phyloP scores from a whole-genome alignment of 2,888 invertebrate species.

The Helleia helle region DNA sequence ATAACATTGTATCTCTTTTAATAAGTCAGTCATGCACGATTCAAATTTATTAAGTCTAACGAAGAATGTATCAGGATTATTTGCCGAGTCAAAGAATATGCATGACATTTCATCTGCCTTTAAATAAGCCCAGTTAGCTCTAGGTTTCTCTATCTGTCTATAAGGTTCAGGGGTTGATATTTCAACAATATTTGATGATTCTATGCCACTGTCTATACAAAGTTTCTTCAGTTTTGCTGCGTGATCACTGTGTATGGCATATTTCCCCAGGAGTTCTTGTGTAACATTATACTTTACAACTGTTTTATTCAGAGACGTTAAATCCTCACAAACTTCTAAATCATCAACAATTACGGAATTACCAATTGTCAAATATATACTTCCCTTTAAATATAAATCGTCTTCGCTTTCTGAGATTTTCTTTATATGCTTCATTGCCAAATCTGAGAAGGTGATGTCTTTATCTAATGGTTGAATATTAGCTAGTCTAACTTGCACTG shows the following conservation, averaged over 20 bases:
- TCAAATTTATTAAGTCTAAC: conserved; percentile 62
- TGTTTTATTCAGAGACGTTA: conserved; percentile 57
- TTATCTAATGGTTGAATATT: conserved; percentile 51
- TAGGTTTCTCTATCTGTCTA: conserved; percentile 23
- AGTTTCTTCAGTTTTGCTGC: conserved; percentile 57
- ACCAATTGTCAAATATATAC: conserved; percentile 72
- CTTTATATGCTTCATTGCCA: conserved; percentile 38
- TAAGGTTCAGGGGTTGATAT: conserved; percentile 20
- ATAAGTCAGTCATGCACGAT: conserved; percentile 41
- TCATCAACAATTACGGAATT: conserved; percentile 78
- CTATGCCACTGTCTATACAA: conserved; percentile 39
- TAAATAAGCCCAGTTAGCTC: conserved; percentile 64
- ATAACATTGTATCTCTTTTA: conserved; percentile 52
- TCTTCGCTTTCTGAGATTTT: conserved; percentile 38
- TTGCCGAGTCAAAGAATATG: conserved; percentile 55
- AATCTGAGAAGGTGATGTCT: conserved; percentile 49
- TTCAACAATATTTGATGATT: conserved; percentile 16
- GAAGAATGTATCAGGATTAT: conserved; percentile 62
- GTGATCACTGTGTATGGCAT: conserved; percentile 59
- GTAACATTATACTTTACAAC: conserved; percentile 72
- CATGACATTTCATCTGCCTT: conserved; percentile 42
- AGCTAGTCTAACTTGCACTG: conserved; percentile 44
- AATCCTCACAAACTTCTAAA: conserved; percentile 70
- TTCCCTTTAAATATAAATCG: conserved; percentile 50
- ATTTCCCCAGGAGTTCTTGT: conserved; percentile 56